A percentile compares a stretch with the other conserved stretches of the same genome.
phyloP scores from a whole-genome alignment of 2,113 vertebrate genomes.

The Scophthalmus maximus region DNA sequence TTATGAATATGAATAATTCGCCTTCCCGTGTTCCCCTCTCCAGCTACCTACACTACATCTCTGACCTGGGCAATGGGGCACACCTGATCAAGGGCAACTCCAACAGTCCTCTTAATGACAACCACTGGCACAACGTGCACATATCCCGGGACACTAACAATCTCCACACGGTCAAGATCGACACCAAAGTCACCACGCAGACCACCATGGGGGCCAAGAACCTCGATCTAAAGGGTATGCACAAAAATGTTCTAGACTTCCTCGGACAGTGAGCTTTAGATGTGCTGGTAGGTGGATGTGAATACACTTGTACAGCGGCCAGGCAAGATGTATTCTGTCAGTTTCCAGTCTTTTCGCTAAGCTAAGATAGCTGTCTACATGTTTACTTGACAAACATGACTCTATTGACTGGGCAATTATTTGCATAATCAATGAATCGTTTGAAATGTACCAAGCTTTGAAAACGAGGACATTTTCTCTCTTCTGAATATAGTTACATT shows the following conservation, averaged over 20 bases:
- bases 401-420: too few relatives aligned
- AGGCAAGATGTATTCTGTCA: too few relatives aligned
- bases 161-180: slow-evolving; percentile 97
- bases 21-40: slow-evolving; percentile 20
- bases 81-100: slow-evolving; percentile 99
- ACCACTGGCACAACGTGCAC: slow-evolving; percentile 99
- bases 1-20: slow-evolving; percentile 38
- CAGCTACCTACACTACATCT: slow-evolving; percentile 98
- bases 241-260: not conserved
- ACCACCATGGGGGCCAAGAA: slow-evolving; percentile 98
- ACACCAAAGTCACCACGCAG: slow-evolving; percentile 98
- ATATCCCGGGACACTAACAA: slow-evolving; percentile 98
- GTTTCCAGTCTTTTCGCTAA: too few relatives aligned
- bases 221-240: slow-evolving; percentile 95
- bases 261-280: not conserved
- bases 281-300: not conserved
- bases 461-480: too few relatives aligned
- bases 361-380: too few relatives aligned
- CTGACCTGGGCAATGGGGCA: slow-evolving; percentile 97
- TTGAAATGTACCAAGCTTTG: too few relatives aligned
- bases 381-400: too few relatives aligned
- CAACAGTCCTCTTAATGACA: slow-evolving; percentile 98
- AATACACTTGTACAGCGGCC: too few relatives aligned
- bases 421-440: too few relatives aligned
- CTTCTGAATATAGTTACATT: too few relatives aligned